Percentiles rank a stretch among this genome's conserved stretches.
phyloP scores from a whole-genome alignment of 2,888 invertebrate species.

The Sarcophaga variegata region DNA sequence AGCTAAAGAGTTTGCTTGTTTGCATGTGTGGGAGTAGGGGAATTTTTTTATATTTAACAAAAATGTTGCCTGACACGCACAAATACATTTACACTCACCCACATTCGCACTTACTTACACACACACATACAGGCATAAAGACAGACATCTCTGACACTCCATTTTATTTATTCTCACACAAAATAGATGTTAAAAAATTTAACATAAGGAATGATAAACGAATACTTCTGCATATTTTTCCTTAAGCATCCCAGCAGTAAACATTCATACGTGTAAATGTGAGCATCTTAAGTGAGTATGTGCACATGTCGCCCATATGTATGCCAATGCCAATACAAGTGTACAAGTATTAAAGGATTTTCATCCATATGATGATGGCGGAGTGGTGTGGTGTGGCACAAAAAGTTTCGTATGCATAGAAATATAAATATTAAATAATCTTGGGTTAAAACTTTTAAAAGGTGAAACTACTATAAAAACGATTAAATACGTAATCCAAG shows the following conservation, averaged over 20 bases:
- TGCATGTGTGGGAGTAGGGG: background rate
- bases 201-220: constrained; percentile 50
- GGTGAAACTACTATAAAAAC: constrained; percentile 52
- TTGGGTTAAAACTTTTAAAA: constrained; percentile 57
- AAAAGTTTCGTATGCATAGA: constrained; percentile 37
- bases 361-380: constrained; percentile 29
- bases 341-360: constrained; percentile 54
- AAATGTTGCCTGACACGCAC: background rate
- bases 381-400: background rate
- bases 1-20: background rate
- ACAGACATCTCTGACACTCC: background rate
- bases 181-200: constrained; percentile 56
- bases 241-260: background rate
- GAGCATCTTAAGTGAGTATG: background rate
- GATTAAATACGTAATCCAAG: constrained; percentile 55
- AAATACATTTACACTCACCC: background rate
- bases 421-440: constrained; percentile 60
- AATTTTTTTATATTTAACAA: constrained; percentile 12
- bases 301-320: background rate
- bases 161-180: constrained; percentile 12
- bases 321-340: constrained; percentile 32
- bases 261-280: background rate
- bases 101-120: background rate
- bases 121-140: background rate
- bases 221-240: constrained; percentile 40